Evolutionary conservation across 2,113 vertebrate species (phyloP), one percentile per base, ranked within the genome.

Genomic region (Hemicordylus capensis): DNA sequence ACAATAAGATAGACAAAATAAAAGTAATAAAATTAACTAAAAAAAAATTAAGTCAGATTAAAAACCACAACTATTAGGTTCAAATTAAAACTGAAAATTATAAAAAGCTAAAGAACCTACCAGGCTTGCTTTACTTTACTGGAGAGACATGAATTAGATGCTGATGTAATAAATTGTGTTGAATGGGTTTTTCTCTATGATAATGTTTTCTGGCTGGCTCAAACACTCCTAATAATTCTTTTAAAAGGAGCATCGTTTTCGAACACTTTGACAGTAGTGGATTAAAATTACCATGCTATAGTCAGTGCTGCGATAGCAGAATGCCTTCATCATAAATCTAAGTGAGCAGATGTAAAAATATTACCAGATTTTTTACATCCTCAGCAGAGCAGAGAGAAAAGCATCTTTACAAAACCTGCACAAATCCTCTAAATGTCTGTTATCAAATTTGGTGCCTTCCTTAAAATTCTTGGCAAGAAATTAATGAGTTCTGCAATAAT

Each of bases 211-310:
- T 86, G n/a, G 28, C 0, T 86, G 77, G 14, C 91, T 84, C 46
- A 91, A 66, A 63, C n/a, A 73, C 54, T 76, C 1, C 26, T 88
- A 88, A 69, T 81, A 89, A 64, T 70, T 89, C 34, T 90, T 83
- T 59, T n/a, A 24, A 83, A 73, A 24, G 69, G 54, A 83, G 42
- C 69, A 61, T 73, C 37, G 46, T 61, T 83, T 83, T 73, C 44
- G 37, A 28, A 59, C 56, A 44, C 19, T 77, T 89, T 88, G 81
- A 88, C 87, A 89, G 44, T 46, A 78, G 2, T 84, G 84, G 37
- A 2, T 87, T 17, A n/a, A 91, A 87, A 72, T 81, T 83, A 73
- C 76, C 69, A 80, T 86, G 54, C 14, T 73, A 31, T 85, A 82
- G 69, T 26, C 88, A 61, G 72, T 89, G 44, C 61, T 87, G 2